Conservation (phyloP, 1,140 invertebrate genomes). For the Sinonovacula constricta region DNA sequence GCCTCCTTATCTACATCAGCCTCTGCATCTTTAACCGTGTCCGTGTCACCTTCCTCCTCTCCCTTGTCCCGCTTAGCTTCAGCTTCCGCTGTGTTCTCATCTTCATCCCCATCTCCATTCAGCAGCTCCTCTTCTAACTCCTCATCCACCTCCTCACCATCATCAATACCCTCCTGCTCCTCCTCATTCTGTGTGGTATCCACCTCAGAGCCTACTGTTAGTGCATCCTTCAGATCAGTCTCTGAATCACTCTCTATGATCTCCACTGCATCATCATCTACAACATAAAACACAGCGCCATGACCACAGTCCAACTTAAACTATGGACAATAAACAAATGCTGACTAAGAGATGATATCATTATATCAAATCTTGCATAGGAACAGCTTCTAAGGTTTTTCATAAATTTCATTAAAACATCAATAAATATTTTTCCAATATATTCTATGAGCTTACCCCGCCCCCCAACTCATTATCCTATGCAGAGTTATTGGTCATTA, state of each 20-base stretch:
- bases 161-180: too few species aligned
- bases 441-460: too few species aligned
- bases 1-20: too few species aligned
- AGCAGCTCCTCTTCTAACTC: not conserved
- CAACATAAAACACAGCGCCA: slow-evolving; percentile 1
- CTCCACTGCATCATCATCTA: slow-evolving; percentile 45
- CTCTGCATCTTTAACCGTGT: not conserved
- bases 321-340: not conserved
- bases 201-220: too few species aligned
- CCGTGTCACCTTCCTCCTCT: not conserved
- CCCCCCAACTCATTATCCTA: too few species aligned
- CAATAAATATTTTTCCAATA: too few species aligned
- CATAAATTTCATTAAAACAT: not conserved
- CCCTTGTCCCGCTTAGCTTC: not conserved
- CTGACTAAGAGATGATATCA: not conserved
- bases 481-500: too few species aligned
- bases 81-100: not conserved
- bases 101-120: not conserved
- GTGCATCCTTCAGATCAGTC: slow-evolving; percentile 37
- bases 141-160: not conserved
- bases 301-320: not conserved
- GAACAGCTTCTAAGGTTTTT: not conserved
- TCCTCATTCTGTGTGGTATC: too few species aligned
- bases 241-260: slow-evolving; percentile 45
- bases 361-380: not conserved